Conservation (phyloP, 2,113 vertebrate species). For the Anguilla rostrata region DNA sequence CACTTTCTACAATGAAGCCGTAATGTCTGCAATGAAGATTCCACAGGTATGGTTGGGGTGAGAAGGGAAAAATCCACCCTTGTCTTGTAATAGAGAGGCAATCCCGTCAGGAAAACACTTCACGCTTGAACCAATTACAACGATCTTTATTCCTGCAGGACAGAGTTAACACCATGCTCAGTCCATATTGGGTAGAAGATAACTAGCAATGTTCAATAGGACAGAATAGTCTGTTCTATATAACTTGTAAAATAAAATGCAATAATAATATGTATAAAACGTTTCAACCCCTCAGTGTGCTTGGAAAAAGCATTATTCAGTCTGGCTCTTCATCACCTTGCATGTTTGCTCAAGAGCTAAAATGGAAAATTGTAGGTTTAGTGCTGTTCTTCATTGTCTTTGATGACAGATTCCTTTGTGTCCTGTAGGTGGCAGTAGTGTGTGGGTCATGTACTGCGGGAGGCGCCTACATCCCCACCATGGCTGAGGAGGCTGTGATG, state of each 20-base stretch:
- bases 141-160: too few relatives aligned
- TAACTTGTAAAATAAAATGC: too few relatives aligned
- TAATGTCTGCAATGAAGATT: conserved; percentile 82
- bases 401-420: background rate
- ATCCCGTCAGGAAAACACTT: too few relatives aligned
- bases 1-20: conserved; percentile 80
- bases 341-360: background rate
- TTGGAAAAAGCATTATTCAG: conserved; percentile 8
- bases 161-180: too few relatives aligned
- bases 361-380: background rate
- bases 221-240: too few relatives aligned
- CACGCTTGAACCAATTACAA: too few relatives aligned
- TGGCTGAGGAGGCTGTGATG: conserved; percentile 80
- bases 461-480: conserved; percentile 80
- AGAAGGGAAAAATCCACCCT: too few relatives aligned
- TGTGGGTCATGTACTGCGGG: conserved; percentile 85
- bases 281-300: background rate
- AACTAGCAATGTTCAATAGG: too few relatives aligned
- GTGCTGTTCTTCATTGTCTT: background rate
- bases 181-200: too few relatives aligned
- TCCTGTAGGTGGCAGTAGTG: conserved; percentile 77
- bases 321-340: background rate
- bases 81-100: too few relatives aligned
- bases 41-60: conserved; percentile 70
- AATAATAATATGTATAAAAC: too few relatives aligned